Conservation (phyloP, 2,888 invertebrate genomes). For the Thalpophila matura region DNA sequence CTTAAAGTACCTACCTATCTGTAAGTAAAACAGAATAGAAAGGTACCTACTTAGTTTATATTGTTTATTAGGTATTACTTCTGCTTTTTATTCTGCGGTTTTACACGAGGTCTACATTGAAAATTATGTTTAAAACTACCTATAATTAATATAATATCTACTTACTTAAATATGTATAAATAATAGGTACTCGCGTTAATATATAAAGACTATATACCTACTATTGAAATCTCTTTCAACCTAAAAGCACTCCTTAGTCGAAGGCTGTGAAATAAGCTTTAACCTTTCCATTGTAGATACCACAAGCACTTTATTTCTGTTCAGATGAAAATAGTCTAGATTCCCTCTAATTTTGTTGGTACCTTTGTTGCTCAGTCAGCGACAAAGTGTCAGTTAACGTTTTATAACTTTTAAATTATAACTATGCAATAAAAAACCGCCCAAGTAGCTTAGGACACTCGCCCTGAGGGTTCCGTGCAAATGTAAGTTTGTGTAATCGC, state of each 20-base stretch:
- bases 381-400: neutral
- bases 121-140: neutral
- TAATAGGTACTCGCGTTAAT: slow-evolving; percentile 12
- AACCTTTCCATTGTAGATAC: slow-evolving; percentile 85
- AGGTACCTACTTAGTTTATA: no score
- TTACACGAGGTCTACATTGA: neutral
- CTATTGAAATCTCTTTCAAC: slow-evolving; percentile 52
- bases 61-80: no score
- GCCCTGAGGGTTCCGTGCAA: no score
- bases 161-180: neutral
- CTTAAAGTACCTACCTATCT: no score
- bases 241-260: slow-evolving; percentile 82
- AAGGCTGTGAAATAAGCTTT: slow-evolving; percentile 90
- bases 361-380: no score
- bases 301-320: slow-evolving; percentile 54
- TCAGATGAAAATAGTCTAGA: slow-evolving; percentile 48
- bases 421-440: no score
- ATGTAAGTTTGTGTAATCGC: no score
- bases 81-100: slow-evolving; percentile 3
- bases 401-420: no score
- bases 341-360: no score
- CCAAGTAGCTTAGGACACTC: no score
- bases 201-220: neutral
- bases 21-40: no score
- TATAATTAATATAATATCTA: no score